Conservation (phyloP, 2,797 vertebrate genomes). For the Enteromius radiatus region DNA sequence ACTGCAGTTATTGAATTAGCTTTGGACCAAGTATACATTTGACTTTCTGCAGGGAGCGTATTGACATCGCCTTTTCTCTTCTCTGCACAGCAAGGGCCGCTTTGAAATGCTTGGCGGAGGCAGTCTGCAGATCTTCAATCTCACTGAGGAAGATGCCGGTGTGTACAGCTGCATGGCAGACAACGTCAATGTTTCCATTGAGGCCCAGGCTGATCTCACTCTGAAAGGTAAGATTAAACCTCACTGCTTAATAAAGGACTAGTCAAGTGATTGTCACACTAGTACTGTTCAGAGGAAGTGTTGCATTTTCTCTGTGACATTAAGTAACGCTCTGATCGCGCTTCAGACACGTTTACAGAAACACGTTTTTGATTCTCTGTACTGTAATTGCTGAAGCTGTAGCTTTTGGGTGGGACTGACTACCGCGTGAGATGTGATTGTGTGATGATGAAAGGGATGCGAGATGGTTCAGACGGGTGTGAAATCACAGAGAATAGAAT, state of each 20-base stretch:
- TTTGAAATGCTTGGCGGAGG: slow-evolving; percentile 83
- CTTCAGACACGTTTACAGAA: slow-evolving; percentile 43
- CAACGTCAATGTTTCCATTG: slow-evolving; percentile 83
- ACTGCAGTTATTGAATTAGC: slow-evolving; percentile 16
- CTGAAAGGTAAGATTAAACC: slow-evolving; percentile 84
- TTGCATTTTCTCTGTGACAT: slow-evolving; percentile 7
- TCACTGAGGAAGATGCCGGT: slow-evolving; percentile 84
- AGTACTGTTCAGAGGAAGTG: background rate
- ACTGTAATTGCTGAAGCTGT: slow-evolving; percentile 12
- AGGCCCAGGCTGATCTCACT: slow-evolving; percentile 85
- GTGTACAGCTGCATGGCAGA: slow-evolving; percentile 86
- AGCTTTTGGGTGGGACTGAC: slow-evolving; percentile 1
- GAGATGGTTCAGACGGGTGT: slow-evolving; percentile 40
- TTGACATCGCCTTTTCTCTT: slow-evolving; percentile 26
- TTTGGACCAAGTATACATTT: background rate
- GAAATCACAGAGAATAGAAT: slow-evolving; percentile 49
- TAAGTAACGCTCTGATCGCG: slow-evolving; percentile 19
- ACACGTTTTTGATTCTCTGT: slow-evolving; percentile 11
- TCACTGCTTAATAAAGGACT: background rate
- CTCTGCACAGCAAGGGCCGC: slow-evolving; percentile 69
- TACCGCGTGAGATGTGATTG: slow-evolving; percentile 23
- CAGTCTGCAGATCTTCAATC: slow-evolving; percentile 82
- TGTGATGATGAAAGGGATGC: slow-evolving; percentile 40
- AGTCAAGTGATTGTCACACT: background rate
- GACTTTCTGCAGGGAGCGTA: slow-evolving; percentile 34